Evolutionary conservation across 2,888 invertebrate species (phyloP).

Genomic region (Nemapogon koenigi): DNA sequence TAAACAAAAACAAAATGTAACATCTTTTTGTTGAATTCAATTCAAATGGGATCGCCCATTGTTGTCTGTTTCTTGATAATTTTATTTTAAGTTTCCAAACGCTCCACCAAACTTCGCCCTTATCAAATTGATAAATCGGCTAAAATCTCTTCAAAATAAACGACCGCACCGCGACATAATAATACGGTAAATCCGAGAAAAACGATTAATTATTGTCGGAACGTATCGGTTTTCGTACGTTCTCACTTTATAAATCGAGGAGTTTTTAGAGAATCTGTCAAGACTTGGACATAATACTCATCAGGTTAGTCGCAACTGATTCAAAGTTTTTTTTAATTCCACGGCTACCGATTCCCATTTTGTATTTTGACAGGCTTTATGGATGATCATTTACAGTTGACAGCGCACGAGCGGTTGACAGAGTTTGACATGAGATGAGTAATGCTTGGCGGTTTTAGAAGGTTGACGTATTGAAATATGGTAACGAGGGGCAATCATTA

Average conservation of each 20-base stretch:
- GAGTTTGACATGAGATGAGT: constrained; percentile 56
- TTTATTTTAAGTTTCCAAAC: neutral
- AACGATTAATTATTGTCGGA: too few relatives aligned
- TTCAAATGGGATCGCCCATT: constrained; percentile 47
- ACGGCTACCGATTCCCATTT: constrained; percentile 31
- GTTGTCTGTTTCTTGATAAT: constrained; percentile 36
- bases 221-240: too few relatives aligned
- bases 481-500: too few relatives aligned
- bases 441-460: constrained; percentile 34
- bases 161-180: too few relatives aligned
- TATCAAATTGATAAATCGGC: constrained; percentile 9
- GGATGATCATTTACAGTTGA: constrained; percentile 52
- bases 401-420: constrained; percentile 24
- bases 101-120: neutral
- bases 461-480: too few relatives aligned
- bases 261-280: too few relatives aligned
- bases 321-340: constrained; percentile 23
- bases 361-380: constrained; percentile 29
- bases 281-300: too few relatives aligned
- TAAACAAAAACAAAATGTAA: constrained; percentile 19
- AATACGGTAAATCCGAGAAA: neutral
- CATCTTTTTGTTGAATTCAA: constrained; percentile 34
- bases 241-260: too few relatives aligned
- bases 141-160: neutral
- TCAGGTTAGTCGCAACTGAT: too few relatives aligned